Evolutionary conservation across 2,888 invertebrate species (phyloP).

Genomic region (Exocentrus adspersus): DNA sequence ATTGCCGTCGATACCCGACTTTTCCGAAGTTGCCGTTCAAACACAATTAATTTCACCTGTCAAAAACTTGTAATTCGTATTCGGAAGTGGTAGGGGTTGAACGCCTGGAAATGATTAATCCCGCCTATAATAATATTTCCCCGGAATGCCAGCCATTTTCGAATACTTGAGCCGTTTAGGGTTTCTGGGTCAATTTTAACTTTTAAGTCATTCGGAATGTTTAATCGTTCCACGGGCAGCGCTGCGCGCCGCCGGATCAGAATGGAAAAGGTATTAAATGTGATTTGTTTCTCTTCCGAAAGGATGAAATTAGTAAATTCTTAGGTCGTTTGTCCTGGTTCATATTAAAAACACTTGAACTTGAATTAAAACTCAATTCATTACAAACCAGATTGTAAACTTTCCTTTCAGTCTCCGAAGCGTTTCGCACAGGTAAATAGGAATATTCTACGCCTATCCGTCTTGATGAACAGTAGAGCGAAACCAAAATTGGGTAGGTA

Average conservation of each 20-base stretch:
- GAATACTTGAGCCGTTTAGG: conserved; percentile 31
- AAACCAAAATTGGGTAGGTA: not conserved
- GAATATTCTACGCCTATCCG: not conserved
- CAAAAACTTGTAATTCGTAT: conserved; percentile 49
- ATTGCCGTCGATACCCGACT: conserved; percentile 10
- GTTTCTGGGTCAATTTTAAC: conserved; percentile 31
- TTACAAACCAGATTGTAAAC: too few relatives aligned
- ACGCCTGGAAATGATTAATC: conserved; percentile 12
- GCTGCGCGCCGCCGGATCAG: too few relatives aligned
- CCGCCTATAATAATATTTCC: conserved; percentile 11
- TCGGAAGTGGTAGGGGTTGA: too few relatives aligned
- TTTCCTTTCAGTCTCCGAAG: too few relatives aligned
- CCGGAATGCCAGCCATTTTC: conserved; percentile 6
- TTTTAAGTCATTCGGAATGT: conserved; percentile 22
- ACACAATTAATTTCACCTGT: conserved; percentile 49
- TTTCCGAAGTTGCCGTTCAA: conserved; percentile 8
- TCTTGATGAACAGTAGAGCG: not conserved
- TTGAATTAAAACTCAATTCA: too few relatives aligned
- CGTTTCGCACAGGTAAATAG: not conserved
- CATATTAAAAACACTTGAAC: too few relatives aligned
- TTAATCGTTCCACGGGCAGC: conserved; percentile 15
- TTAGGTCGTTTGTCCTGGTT: not conserved
- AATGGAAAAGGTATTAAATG: conserved; percentile 12
- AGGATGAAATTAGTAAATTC: conserved; percentile 1
- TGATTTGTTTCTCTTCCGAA: conserved; percentile 14